Evolutionary conservation across 2,797 vertebrate genomes (phyloP), one percentile per base, ranked within the genome.

Genomic region (Neoniphon sammara): DNA sequence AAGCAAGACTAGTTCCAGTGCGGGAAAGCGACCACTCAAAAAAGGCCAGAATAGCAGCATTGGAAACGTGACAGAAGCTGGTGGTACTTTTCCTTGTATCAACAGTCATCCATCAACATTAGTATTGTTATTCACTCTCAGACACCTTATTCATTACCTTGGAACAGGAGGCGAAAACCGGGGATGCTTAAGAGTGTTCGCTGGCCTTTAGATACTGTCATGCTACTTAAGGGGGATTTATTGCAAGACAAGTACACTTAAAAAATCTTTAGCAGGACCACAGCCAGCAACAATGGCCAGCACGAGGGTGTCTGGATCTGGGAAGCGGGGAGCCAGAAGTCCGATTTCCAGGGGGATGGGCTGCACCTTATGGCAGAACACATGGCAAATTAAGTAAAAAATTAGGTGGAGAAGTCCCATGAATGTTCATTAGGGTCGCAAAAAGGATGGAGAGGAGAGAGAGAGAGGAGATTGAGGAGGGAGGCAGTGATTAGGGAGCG

Each of bases 141-240:
- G 87, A 73, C 88, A 88, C 86, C 76, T 84, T 80, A 84, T 85
- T 91, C 85, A 89, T 91, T 88, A 91, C 44, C 61, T 56, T 70
- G 72, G 70, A 86, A 80, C 60, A 77, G 70, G 64, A 78, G 65
- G 65, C 1, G 11, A 83, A 83, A 85, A 70, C 64, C 50, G 39
- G 68, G 74, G 77, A 85, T 84, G 81, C 81, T 88, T 85, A 83
- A 57, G 68, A 81, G 74, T 31, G 61, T 70, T 67, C 62, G 77
- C 79, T 87, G 87, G 89, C 85, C 87, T 91, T 90, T 89, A 86
- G 88, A 90, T 90, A 93, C 81, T 88, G 88, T 91, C 87, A 86
- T 12, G 27, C 76, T 88, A 84, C 85, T 93, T 90, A 93, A 89
- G 82, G 57, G 66, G 80, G 87, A 93, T 93, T 93, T 91, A 91